Evolutionary conservation across 2,797 vertebrate species (phyloP).

Genomic region (Poliocrania exsul): DNA sequence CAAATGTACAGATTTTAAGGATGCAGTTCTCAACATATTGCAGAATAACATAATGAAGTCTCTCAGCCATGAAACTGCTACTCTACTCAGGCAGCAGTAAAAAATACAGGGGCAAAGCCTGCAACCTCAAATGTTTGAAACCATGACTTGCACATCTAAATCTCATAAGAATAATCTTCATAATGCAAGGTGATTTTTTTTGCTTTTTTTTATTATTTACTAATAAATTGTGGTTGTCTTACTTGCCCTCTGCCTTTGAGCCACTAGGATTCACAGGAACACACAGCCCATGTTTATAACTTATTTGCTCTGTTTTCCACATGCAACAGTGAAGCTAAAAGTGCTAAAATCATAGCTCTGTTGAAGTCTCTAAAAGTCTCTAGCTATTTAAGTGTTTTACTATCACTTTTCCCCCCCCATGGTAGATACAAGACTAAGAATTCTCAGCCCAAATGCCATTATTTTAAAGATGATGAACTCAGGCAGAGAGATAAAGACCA

Average conservation of each 20-base stretch:
- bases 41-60: not conserved
- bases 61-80: not conserved
- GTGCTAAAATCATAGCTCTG: not conserved
- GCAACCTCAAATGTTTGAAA: not conserved
- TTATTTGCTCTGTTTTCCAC: not conserved
- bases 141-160: not conserved
- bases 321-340: not conserved
- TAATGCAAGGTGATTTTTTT: not conserved
- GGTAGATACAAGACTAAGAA: not conserved
- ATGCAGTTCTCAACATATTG: not conserved
- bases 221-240: not conserved
- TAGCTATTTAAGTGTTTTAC: not conserved
- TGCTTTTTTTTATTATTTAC: not conserved
- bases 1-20: not conserved
- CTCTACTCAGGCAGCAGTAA: not conserved
- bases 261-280: not conserved
- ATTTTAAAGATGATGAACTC: not conserved
- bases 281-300: accelerated
- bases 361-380: not conserved
- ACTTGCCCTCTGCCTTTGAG: not conserved
- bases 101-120: not conserved
- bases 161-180: not conserved
- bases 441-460: not conserved
- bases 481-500: not conserved
- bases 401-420: not conserved